These are phyloP conservation scores for Lindbergichthys nudifrons DNA, from an alignment of 2,797 vertebrate species.

Conservation along the genomic window DNA sequence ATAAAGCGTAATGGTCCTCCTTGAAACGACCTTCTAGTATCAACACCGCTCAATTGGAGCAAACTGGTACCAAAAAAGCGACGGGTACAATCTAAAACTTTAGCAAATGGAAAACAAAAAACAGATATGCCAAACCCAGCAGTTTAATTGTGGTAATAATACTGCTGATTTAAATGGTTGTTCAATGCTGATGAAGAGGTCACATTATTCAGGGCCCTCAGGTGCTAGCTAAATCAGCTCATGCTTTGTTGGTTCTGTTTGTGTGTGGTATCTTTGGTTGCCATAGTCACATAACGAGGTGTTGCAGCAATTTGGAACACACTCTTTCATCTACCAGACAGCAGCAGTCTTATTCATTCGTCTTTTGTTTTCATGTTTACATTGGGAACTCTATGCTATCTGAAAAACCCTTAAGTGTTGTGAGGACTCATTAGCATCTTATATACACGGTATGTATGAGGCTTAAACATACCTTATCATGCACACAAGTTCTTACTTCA, in stretches of 20 bases:
- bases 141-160: too few species aligned
- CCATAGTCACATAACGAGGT: background rate
- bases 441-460: background rate
- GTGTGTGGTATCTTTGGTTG: conserved; percentile 1
- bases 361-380: background rate
- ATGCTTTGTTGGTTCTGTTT: background rate
- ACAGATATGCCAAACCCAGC: too few species aligned
- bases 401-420: background rate
- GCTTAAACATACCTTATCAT: background rate
- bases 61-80: too few species aligned
- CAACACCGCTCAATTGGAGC: too few species aligned
- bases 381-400: background rate
- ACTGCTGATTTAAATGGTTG: too few species aligned
- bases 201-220: background rate
- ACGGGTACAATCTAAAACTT: too few species aligned
- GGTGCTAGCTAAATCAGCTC: background rate
- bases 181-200: too few species aligned
- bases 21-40: too few species aligned
- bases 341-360: background rate
- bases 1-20: too few species aligned
- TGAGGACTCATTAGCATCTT: background rate
- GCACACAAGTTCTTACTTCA: conserved; percentile 1
- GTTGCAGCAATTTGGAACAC: background rate
- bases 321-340: background rate
- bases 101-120: too few species aligned